phyloP scores from a whole-genome alignment of 2,797 vertebrate species.

The Pterois miles region DNA sequence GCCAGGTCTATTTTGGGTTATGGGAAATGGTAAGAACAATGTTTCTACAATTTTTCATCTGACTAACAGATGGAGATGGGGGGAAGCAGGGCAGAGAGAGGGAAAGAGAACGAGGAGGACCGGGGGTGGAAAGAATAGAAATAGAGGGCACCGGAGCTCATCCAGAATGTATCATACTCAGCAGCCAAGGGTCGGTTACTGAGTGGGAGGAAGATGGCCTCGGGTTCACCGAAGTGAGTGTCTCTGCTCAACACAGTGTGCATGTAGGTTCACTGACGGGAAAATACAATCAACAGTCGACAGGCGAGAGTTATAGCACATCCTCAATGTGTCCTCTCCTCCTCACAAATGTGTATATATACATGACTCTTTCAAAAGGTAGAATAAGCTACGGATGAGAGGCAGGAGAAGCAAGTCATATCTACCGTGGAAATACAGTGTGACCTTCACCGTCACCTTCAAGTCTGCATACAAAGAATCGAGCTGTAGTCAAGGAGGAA shows the following conservation, averaged over 20 bases:
- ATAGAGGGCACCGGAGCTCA: conserved; percentile 43
- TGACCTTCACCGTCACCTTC: conserved; percentile 16
- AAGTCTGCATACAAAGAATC: neutral
- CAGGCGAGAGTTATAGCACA: conserved; percentile 2
- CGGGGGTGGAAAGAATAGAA: conserved; percentile 14
- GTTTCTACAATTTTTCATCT: conserved; percentile 59
- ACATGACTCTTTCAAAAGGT: neutral
- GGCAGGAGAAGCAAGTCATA: neutral
- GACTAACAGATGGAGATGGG: conserved; percentile 49
- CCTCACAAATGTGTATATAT: neutral
- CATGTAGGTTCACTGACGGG: neutral
- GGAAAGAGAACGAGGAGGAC: conserved; percentile 1
- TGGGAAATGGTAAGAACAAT: conserved; percentile 47
- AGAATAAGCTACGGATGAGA: neutral
- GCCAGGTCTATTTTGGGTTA: conserved; percentile 63
- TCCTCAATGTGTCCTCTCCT: neutral
- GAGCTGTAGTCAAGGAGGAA: neutral
- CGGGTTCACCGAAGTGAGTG: neutral
- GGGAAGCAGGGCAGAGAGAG: neutral
- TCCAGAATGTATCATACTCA: conserved; percentile 32
- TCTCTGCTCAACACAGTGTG: neutral
- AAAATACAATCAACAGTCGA: conserved; percentile 11
- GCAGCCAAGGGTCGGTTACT: conserved; percentile 2
- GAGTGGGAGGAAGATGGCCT: neutral
- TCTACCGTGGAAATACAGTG: neutral